Conservation (phyloP, 2,888 invertebrate genomes). For the Leptopilina drosophilae region DNA sequence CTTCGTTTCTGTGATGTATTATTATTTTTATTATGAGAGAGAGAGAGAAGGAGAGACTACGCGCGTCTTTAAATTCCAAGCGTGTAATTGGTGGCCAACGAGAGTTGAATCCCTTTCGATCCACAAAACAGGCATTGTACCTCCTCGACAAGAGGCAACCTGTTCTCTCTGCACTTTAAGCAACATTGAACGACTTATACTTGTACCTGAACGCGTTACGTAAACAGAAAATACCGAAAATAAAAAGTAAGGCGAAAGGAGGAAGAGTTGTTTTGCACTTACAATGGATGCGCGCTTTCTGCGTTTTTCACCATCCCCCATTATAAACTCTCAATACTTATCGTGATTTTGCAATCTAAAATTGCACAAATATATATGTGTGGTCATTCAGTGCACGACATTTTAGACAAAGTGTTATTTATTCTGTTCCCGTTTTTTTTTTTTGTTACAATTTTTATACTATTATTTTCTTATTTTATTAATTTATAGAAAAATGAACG, state of each 20-base stretch:
- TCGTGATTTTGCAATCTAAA: conserved; percentile 25
- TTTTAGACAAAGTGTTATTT: conserved; percentile 21
- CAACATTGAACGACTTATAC: conserved; percentile 39
- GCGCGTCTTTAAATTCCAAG: conserved; percentile 36
- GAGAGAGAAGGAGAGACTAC: neutral
- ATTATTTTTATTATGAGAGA: conserved; percentile 25
- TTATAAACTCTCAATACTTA: conserved; percentile 30
- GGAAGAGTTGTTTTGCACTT: conserved; percentile 38
- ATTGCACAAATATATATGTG: conserved; percentile 17
- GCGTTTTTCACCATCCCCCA: conserved; percentile 12
- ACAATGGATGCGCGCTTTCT: conserved; percentile 29
- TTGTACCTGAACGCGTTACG: conserved; percentile 38
- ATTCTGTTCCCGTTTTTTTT: neutral
- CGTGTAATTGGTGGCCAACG: conserved; percentile 41
- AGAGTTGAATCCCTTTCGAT: conserved; percentile 37
- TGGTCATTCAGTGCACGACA: conserved; percentile 4
- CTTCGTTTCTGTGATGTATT: conserved; percentile 13
- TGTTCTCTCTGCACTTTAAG: conserved; percentile 34
- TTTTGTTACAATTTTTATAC: neutral
- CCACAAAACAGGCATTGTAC: conserved; percentile 38
- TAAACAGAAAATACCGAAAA: conserved; percentile 37
- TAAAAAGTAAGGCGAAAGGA: conserved; percentile 42
- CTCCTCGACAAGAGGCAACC: conserved; percentile 18
- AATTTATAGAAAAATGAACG: too few relatives aligned
- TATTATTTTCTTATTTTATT: too few relatives aligned